Conservation (phyloP, 2,888 invertebrate species). For the Allophyes oxyacanthae region DNA sequence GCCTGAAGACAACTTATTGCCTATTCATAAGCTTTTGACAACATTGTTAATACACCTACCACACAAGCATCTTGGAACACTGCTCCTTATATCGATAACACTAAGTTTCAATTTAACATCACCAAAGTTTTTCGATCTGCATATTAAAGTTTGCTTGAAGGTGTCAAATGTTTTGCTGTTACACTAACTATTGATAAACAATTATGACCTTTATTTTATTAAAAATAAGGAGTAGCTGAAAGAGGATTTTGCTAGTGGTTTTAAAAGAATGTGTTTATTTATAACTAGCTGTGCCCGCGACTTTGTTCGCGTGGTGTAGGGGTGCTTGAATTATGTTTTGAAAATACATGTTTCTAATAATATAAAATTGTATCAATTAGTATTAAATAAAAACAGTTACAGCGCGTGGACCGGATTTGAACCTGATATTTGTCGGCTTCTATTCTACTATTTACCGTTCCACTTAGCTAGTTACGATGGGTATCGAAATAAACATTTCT, state of each 20-base stretch:
- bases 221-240: constrained; percentile 14
- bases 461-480: too few relatives aligned
- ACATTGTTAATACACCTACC: constrained; percentile 25
- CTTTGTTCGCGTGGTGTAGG: too few relatives aligned
- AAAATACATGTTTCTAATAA: too few relatives aligned
- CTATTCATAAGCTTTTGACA: constrained; percentile 70
- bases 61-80: constrained; percentile 5
- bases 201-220: constrained; percentile 31
- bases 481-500: too few relatives aligned
- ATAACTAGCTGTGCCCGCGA: too few relatives aligned
- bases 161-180: constrained; percentile 59
- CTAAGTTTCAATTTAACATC: constrained; percentile 33
- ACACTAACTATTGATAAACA: constrained; percentile 57
- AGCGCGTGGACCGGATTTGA: too few relatives aligned
- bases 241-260: constrained; percentile 18
- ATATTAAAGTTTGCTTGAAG: constrained; percentile 26
- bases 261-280: constrained; percentile 61
- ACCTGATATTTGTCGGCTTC: too few relatives aligned
- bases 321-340: too few relatives aligned
- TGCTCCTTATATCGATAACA: constrained; percentile 15
- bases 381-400: too few relatives aligned
- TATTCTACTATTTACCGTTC: too few relatives aligned
- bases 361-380: too few relatives aligned
- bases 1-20: constrained; percentile 79
- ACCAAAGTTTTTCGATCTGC: constrained; percentile 7